Percentiles rank a stretch among this genome's conserved stretches.
Evolutionary conservation across 2,888 invertebrate genomes (phyloP).

Genomic region (Crepidodera aurea): DNA sequence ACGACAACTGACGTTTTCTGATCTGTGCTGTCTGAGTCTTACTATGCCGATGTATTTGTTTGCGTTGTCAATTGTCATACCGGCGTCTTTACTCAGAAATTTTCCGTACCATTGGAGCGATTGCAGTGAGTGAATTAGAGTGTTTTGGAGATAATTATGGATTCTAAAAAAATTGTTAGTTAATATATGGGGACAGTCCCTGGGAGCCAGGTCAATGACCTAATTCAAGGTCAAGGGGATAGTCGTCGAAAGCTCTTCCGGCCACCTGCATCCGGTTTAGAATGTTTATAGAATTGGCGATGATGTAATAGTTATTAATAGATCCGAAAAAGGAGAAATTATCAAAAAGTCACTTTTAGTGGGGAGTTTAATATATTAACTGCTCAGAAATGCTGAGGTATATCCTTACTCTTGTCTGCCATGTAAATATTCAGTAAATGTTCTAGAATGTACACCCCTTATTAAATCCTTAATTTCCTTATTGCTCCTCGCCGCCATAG

Average conservation of each 20-base stretch:
- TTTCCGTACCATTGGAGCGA: conserved; percentile 49
- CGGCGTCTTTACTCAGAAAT: conserved; percentile 42
- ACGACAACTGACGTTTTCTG: conserved; percentile 29
- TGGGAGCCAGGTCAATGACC: too few relatives aligned
- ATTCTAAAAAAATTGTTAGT: conserved; percentile 47
- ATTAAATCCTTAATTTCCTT: conserved; percentile 43
- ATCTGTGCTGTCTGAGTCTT: conserved; percentile 47
- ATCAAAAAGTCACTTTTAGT: too few relatives aligned
- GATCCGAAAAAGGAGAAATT: too few relatives aligned
- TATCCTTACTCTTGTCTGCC: conserved; percentile 28
- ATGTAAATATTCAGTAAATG: conserved; percentile 1
- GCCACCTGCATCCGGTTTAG: too few relatives aligned
- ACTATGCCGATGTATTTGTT: conserved; percentile 51
- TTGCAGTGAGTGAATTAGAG: conserved; percentile 46
- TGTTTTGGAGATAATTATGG: conserved; percentile 39
- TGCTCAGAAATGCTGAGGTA: too few relatives aligned
- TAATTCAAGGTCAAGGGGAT: too few relatives aligned
- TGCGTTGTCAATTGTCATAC: conserved; percentile 48
- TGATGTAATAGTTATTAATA: too few relatives aligned
- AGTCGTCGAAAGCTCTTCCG: too few relatives aligned
- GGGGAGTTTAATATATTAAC: too few relatives aligned
- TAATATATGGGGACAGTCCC: too few relatives aligned
- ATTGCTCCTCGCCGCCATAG: conserved; percentile 39
- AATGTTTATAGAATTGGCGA: too few relatives aligned
- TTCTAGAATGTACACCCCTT: conserved; percentile 38